phyloP scores from a whole-genome alignment of 30 jellyfish, hydroid and myxozoan species.

The Sanderia malayensis region DNA sequence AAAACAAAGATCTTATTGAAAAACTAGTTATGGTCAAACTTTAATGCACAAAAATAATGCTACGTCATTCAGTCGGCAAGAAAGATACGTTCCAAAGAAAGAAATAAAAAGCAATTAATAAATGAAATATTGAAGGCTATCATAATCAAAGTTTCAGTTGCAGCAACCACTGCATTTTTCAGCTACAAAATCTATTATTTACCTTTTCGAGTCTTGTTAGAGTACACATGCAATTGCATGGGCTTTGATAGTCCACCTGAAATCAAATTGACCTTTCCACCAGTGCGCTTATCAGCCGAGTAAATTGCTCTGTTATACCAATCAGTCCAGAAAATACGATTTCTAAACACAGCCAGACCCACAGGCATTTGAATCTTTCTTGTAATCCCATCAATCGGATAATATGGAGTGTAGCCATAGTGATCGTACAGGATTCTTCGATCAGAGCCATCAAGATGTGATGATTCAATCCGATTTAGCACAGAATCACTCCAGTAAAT shows the following conservation, averaged over 20 bases:
- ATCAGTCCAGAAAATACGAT: slow-evolving; percentile 89
- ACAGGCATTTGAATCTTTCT: slow-evolving; percentile 61
- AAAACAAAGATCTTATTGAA: too few relatives aligned
- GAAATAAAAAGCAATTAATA: too few relatives aligned
- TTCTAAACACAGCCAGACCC: slow-evolving; percentile 76
- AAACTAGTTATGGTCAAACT: too few relatives aligned
- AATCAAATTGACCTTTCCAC: slow-evolving; percentile 38
- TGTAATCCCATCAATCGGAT: slow-evolving; percentile 34
- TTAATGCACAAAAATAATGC: too few relatives aligned
- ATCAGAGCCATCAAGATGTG: slow-evolving; percentile 33
- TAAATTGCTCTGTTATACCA: slow-evolving; percentile 66
- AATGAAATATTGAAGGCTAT: too few relatives aligned
- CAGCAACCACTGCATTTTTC: too few relatives aligned
- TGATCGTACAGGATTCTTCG: slow-evolving; percentile 52
- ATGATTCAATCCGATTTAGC: slow-evolving; percentile 48
- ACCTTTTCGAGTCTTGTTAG: slow-evolving; percentile 39
- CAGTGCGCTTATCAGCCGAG: slow-evolving; percentile 56
- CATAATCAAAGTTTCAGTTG: too few relatives aligned
- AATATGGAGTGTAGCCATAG: slow-evolving; percentile 24
- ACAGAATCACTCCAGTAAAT: slow-evolving; percentile 80
- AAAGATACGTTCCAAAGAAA: too few relatives aligned
- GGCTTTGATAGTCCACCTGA: slow-evolving; percentile 37
- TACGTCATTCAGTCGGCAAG: too few relatives aligned
- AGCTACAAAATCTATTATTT: too few relatives aligned
- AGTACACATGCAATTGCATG: slow-evolving; percentile 52